Evolutionary conservation across 2,888 invertebrate species (phyloP), one percentile per base, ranked within the genome.

Genomic region (Mimachlamys varia): DNA sequence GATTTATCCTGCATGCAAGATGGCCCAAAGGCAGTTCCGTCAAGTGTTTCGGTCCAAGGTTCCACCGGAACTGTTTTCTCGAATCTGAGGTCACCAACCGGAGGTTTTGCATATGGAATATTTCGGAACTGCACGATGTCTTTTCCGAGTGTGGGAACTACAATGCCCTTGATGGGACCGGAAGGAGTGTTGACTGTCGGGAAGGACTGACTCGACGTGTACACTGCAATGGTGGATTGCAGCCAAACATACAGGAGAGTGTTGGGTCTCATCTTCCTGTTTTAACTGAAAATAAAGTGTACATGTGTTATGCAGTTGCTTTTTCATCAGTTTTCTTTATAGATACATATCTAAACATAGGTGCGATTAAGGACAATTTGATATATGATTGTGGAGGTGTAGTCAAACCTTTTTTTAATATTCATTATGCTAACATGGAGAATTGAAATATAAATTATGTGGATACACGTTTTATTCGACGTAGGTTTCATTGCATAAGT

Each of bases 11-110:
- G 76, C 76, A 76, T 76, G 13, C 33, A 76, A 7, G 76, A 19
- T 13, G 76, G 33, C 10, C 76, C 76, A 15, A 76, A 76, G 76
- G 15, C 76, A 76, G 76, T 76, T 27, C 76, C 76, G 27, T 76
- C 76, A 27, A 76, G 76, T 27, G 33, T 76, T 76, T 76, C 76
- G 1, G 76, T 76, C 76, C 76, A 76, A 27, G 76, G 76, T 76
- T 76, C 76, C 10, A 76, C 33, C 4, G 76, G 76, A 76, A 76
- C 33, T 76, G 76, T 7, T 76, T 76, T 76, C 33, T 76, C 33
- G 27, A 76, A 76, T 76, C 76, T 76, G 33, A 76, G 76, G 76
- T 76, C 33, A 1, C 76, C 76, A 33, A 76, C 15, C 10, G 76
- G 76, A 2, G 76, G 76, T 76, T 76, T 76, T 7, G 76, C 76